phyloP scores from a whole-genome alignment of 2,888 invertebrate species.

The Scaptomyza reducta region DNA sequence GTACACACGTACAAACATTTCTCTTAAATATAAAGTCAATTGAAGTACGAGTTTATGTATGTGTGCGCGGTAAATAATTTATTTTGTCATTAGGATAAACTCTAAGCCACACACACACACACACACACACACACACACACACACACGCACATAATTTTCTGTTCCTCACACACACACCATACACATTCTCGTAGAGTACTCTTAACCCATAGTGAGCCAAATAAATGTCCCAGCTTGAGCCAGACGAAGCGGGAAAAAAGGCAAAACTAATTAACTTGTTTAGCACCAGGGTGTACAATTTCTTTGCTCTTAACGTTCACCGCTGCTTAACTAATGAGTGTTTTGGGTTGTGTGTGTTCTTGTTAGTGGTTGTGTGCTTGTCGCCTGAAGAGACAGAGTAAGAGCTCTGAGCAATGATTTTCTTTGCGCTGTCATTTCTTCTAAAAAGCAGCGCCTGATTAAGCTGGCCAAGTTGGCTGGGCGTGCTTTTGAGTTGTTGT shows the following conservation, averaged over 20 bases:
- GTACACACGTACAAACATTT: conserved; percentile 21
- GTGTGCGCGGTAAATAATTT: conserved; percentile 66
- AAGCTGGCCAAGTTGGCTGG: conserved; percentile 30
- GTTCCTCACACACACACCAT: conserved; percentile 1
- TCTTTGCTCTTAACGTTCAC: conserved; percentile 42
- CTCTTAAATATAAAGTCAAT: conserved; percentile 67
- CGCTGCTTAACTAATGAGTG: conserved; percentile 69
- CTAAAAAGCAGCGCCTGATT: conserved; percentile 57
- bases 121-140: conserved; percentile 17
- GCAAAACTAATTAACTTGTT: conserved; percentile 78
- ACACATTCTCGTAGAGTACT: conserved; percentile 14
- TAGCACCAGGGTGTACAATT: conserved; percentile 67
- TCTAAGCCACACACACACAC: conserved; percentile 52
- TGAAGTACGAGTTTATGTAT: conserved; percentile 41
- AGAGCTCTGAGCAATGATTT: conserved; percentile 11
- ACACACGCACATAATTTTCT: neutral
- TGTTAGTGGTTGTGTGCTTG: conserved; percentile 13
- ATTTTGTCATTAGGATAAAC: conserved; percentile 79
- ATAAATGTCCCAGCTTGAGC: conserved; percentile 53
- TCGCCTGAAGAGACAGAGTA: neutral
- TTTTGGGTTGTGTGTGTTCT: conserved; percentile 11
- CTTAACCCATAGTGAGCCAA: conserved; percentile 53
- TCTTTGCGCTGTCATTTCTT: conserved; percentile 35
- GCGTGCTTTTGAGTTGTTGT: conserved; percentile 13
- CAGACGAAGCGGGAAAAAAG: conserved; percentile 54